These are phyloP conservation scores for Otocyon megalotis DNA, from an alignment of 2,113 vertebrate species.

Conservation along the genomic window DNA sequence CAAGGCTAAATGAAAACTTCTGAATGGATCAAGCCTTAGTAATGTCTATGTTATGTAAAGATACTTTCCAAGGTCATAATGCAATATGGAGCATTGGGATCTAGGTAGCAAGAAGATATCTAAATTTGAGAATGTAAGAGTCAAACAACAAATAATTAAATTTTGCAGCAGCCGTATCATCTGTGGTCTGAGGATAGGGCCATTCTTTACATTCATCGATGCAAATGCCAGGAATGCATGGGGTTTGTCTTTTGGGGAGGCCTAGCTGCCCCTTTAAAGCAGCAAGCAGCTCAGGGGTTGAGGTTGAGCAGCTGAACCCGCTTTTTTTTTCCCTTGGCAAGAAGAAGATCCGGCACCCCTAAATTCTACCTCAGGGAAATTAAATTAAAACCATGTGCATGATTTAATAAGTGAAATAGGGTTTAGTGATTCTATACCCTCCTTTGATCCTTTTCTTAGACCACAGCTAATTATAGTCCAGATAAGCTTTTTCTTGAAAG, in stretches of 20 bases:
- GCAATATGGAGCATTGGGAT: not conserved
- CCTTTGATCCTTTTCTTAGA: conserved; percentile 80
- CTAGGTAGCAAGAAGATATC: not conserved
- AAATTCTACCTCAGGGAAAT: conserved; percentile 72
- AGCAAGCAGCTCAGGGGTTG: not conserved
- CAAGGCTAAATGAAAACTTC: conserved; percentile 57
- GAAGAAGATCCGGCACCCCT: conserved; percentile 65
- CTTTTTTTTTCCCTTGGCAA: conserved; percentile 24
- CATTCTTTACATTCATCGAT: not conserved
- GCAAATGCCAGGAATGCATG: not conserved
- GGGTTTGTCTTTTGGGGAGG: not conserved
- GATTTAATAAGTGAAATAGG: conserved; percentile 82
- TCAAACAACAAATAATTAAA: not conserved
- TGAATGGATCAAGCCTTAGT: conserved; percentile 51
- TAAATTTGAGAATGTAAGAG: not conserved
- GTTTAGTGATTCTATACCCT: conserved; percentile 64
- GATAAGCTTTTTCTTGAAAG: conserved; percentile 81
- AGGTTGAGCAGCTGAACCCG: not conserved
- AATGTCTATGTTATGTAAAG: not conserved
- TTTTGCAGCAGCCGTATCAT: not conserved
- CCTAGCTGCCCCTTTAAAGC: not conserved
- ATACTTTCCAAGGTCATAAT: not conserved
- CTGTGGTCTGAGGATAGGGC: not conserved
- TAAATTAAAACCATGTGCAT: conserved; percentile 80
- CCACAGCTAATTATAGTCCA: conserved; percentile 81